These are phyloP conservation scores for Rugalucina vietnamica DNA, from an alignment of 2,888 invertebrate genomes.

Conservation along the genomic window DNA sequence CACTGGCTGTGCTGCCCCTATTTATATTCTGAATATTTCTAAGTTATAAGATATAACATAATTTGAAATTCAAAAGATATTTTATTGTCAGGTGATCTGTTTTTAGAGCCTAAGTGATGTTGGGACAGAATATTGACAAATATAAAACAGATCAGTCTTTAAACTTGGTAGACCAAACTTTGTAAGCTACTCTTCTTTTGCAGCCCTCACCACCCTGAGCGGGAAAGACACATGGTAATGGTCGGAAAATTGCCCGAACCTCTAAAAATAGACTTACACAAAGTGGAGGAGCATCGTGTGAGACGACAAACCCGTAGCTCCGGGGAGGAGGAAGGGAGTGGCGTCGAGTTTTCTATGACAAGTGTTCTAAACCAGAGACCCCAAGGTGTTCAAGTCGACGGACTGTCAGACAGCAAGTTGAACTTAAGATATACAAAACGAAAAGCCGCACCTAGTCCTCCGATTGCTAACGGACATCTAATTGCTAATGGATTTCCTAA, in stretches of 20 bases:
- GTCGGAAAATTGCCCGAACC: constrained; percentile 75
- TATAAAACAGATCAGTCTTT: no score
- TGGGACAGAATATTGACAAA: no score
- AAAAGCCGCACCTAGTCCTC: constrained; percentile 65
- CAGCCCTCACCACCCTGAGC: constrained; percentile 83
- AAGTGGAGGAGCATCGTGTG: constrained; percentile 63
- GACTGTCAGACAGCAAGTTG: constrained; percentile 81
- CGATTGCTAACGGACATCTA: constrained; percentile 69
- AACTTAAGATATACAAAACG: constrained; percentile 82
- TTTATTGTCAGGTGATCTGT: no score
- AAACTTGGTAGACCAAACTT: no score
- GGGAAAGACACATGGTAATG: constrained; percentile 77
- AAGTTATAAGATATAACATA: no score
- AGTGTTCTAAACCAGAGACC: constrained; percentile 79
- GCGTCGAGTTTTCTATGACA: constrained; percentile 77
- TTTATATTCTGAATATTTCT: no score
- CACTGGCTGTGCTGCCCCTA: no score
- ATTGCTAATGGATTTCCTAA: constrained; percentile 69
- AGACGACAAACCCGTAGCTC: constrained; percentile 53
- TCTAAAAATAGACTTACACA: constrained; percentile 68
- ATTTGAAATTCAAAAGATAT: no score
- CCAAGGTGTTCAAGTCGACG: constrained; percentile 71
- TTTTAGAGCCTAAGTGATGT: no score
- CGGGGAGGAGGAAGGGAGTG: constrained; percentile 56
- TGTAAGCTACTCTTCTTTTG: no score